phyloP scores from a whole-genome alignment of 2,797 vertebrate genomes.

The Gymnocypris eckloni region DNA sequence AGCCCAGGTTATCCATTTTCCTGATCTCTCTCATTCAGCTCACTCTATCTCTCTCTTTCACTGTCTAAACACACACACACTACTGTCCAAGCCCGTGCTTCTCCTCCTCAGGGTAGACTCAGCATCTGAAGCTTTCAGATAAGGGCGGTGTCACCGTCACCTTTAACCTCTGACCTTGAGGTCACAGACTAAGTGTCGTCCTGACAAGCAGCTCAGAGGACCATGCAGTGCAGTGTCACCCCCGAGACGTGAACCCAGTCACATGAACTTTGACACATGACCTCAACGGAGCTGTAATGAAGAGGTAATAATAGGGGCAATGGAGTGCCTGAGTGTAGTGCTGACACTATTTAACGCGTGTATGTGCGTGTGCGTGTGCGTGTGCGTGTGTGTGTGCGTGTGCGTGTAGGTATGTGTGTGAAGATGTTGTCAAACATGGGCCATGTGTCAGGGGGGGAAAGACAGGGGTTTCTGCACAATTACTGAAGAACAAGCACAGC shows the following conservation, averaged over 20 bases:
- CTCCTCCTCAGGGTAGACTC: slow-evolving; percentile 41
- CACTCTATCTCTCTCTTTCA: slow-evolving; percentile 22
- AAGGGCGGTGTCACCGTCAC: slow-evolving; percentile 54
- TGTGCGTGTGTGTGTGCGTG: neutral
- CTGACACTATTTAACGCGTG: slow-evolving; percentile 31
- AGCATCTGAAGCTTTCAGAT: slow-evolving; percentile 50
- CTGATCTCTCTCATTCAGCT: neutral
- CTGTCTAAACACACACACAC: slow-evolving; percentile 27
- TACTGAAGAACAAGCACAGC: slow-evolving; percentile 13
- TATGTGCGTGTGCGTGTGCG: neutral
- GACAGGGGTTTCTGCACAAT: slow-evolving; percentile 2
- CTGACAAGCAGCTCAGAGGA: slow-evolving; percentile 39
- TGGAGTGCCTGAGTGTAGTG: slow-evolving; percentile 20
- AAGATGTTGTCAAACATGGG: neutral
- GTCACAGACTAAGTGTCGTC: slow-evolving; percentile 57
- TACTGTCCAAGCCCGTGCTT: slow-evolving; percentile 32
- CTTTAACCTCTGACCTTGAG: slow-evolving; percentile 50
- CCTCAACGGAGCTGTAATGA: slow-evolving; percentile 45
- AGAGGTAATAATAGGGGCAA: slow-evolving; percentile 36
- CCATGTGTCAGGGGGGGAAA: slow-evolving; percentile 4
- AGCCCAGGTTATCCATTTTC: slow-evolving; percentile 7
- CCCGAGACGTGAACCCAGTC: slow-evolving; percentile 37
- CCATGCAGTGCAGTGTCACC: slow-evolving; percentile 31
- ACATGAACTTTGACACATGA: slow-evolving; percentile 48
- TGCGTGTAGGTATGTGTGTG: neutral